Conservation (phyloP, 1,140 invertebrate species). For the Hermetia illucens region DNA sequence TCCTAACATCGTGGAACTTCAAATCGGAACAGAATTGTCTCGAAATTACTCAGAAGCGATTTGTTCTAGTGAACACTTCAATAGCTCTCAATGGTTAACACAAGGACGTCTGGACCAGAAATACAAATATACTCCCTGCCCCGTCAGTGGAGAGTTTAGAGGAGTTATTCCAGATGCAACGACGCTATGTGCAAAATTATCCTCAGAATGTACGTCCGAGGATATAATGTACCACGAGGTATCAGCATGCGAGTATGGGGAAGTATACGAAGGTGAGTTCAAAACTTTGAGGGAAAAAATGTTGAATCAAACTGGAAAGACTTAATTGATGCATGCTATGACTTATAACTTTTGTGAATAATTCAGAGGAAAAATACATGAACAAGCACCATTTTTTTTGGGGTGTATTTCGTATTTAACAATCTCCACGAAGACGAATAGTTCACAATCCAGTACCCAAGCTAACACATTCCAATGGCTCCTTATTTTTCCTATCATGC, state of each 20-base stretch:
- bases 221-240: slow-evolving; percentile 62
- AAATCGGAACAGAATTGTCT: slow-evolving; percentile 30
- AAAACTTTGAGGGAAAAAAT: too few relatives aligned
- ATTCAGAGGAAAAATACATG: too few relatives aligned
- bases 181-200: slow-evolving; percentile 53
- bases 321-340: too few relatives aligned
- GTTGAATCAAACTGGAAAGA: too few relatives aligned
- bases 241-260: slow-evolving; percentile 41
- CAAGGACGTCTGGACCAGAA: slow-evolving; percentile 41
- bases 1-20: slow-evolving; percentile 51
- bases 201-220: slow-evolving; percentile 51
- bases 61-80: slow-evolving; percentile 35
- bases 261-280: slow-evolving; percentile 47
- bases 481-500: too few relatives aligned
- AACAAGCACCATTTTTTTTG: too few relatives aligned
- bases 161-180: slow-evolving; percentile 49
- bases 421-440: too few relatives aligned
- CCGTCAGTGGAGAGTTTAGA: slow-evolving; percentile 52
- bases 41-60: slow-evolving; percentile 18
- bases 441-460: too few relatives aligned
- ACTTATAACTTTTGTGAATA: too few relatives aligned
- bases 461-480: too few relatives aligned
- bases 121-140: slow-evolving; percentile 37
- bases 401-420: too few relatives aligned
- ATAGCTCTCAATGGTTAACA: slow-evolving; percentile 44